Conservation (phyloP, 1,140 invertebrate species). For the Neodiprion virginianus region DNA sequence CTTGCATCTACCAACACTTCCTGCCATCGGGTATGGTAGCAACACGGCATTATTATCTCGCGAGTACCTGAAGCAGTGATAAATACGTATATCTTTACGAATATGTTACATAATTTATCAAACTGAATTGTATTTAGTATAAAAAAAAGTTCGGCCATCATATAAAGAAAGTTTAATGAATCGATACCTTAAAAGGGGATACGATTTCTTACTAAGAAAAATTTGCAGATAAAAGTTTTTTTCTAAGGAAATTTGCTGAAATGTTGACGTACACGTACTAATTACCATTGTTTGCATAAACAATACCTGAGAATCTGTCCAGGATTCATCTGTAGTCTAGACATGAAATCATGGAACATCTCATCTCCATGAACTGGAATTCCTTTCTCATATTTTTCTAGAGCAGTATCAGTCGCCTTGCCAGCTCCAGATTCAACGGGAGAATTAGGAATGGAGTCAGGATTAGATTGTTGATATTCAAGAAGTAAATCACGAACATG, state of each 20-base stretch:
- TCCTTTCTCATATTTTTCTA: conserved; percentile 80
- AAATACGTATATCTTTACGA: conserved; percentile 11
- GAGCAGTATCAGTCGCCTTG: conserved; percentile 39
- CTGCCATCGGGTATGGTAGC: conserved; percentile 68
- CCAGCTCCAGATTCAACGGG: conserved; percentile 39
- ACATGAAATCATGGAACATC: conserved; percentile 80
- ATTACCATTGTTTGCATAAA: conserved; percentile 17
- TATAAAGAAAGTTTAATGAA: neutral
- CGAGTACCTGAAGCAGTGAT: conserved; percentile 67
- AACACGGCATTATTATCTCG: conserved; percentile 70
- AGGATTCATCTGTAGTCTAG: conserved; percentile 76
- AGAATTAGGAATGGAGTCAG: conserved; percentile 45
- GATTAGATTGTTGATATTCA: conserved; percentile 69
- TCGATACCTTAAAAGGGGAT: conserved; percentile 1
- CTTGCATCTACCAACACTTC: conserved; percentile 66
- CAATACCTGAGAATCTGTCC: conserved; percentile 81
- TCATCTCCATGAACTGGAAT: conserved; percentile 80
- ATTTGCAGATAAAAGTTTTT: conserved; percentile 23
- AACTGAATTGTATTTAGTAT: neutral
- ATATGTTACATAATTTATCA: neutral
- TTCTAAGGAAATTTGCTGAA: neutral
- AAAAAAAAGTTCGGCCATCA: conserved; percentile 10
- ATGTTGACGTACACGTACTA: conserved; percentile 13
- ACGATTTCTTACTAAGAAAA: conserved; percentile 15
- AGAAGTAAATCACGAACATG: conserved; percentile 70